Conservation (phyloP, 2,797 vertebrate genomes). For the Pipistrellus kuhlii region DNA sequence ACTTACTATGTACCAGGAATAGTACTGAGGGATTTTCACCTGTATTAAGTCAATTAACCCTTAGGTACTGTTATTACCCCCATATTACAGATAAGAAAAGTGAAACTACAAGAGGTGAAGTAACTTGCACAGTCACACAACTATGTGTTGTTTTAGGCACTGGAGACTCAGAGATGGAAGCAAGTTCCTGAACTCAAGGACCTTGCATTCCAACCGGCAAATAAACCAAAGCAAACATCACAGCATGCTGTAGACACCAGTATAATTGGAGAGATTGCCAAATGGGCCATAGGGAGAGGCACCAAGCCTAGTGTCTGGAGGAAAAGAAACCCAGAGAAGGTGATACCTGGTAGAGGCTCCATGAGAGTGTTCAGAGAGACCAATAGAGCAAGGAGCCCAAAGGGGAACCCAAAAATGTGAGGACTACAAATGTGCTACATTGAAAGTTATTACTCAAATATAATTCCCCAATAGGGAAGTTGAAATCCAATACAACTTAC, state of each 20-base stretch:
- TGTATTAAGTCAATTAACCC: background rate
- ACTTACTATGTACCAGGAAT: background rate
- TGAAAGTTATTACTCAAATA: background rate
- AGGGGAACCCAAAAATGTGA: background rate
- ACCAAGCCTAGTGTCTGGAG: background rate
- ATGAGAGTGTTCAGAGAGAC: background rate
- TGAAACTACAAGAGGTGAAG: background rate
- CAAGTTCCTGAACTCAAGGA: background rate
- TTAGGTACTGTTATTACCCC: background rate
- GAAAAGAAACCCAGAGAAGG: background rate
- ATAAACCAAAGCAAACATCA: background rate
- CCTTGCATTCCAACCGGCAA: background rate
- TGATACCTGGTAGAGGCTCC: background rate
- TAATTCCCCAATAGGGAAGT: background rate
- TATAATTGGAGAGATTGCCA: background rate
- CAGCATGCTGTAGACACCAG: accelerated
- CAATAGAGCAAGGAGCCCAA: background rate
- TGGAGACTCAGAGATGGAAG: background rate
- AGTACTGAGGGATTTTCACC: background rate
- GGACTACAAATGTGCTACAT: background rate
- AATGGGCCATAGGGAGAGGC: too few relatives aligned
- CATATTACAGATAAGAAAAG: background rate
- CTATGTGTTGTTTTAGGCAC: background rate
- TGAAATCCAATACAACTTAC: background rate
- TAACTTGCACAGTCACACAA: background rate